phyloP scores from a whole-genome alignment of 2,113 vertebrate species.

The Macrotus californicus region DNA sequence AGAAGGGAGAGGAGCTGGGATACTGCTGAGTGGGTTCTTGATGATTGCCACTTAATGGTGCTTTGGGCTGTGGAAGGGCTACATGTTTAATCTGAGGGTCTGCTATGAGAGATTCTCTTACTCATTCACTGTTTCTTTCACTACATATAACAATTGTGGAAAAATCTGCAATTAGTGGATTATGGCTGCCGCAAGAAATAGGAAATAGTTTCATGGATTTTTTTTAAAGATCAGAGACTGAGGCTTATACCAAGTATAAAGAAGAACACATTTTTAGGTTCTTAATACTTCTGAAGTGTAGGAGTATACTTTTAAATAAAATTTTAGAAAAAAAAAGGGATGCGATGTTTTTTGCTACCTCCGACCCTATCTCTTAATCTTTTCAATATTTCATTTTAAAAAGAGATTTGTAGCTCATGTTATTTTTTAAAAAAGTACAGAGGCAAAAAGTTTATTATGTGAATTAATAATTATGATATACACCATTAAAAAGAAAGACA shows the following conservation, averaged over 20 bases:
- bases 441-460: background rate
- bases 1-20: background rate
- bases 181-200: background rate
- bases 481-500: background rate
- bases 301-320: background rate
- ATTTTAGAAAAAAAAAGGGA: slow-evolving; percentile 33
- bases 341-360: background rate
- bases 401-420: background rate
- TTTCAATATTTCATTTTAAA: slow-evolving; percentile 15
- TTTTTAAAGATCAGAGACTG: background rate
- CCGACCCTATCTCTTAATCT: background rate
- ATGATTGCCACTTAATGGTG: background rate
- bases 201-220: background rate
- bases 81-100: background rate
- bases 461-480: background rate
- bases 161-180: background rate
- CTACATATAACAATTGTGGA: background rate
- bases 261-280: background rate
- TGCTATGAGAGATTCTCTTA: background rate
- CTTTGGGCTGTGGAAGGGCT: background rate
- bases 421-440: slow-evolving; percentile 26
- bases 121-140: background rate
- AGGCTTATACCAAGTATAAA: background rate
- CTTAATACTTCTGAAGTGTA: background rate
- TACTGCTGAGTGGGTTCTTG: background rate